These are phyloP conservation scores for Sander lucioperca DNA, from an alignment of 2,113 vertebrate species.

Conservation along the genomic window DNA sequence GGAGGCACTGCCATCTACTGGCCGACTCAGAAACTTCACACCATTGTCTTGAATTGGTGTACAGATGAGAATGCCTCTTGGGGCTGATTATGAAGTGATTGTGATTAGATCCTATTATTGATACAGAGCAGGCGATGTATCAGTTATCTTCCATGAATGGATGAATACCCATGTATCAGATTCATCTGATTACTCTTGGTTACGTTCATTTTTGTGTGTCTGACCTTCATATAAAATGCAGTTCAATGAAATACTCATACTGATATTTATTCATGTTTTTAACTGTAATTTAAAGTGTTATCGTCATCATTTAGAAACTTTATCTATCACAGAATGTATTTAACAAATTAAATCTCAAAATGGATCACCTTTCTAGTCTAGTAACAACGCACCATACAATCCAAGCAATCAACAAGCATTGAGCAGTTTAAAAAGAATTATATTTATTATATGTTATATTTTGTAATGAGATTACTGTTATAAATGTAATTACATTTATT, in stretches of 20 bases:
- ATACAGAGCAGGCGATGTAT: slow-evolving; percentile 21
- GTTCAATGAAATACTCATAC: background rate
- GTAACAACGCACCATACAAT: background rate
- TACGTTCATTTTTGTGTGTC: background rate
- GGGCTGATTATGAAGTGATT: slow-evolving; percentile 52
- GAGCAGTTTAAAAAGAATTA: background rate
- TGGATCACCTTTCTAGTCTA: background rate
- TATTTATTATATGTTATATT: background rate
- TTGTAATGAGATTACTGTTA: slow-evolving; percentile 6
- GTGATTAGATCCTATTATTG: slow-evolving; percentile 61
- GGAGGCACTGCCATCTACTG: slow-evolving; percentile 80
- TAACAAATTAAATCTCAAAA: background rate
- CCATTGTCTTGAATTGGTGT: background rate
- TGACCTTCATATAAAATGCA: background rate
- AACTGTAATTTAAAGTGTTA: background rate
- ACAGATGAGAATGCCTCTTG: slow-evolving; percentile 15
- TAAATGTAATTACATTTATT: background rate
- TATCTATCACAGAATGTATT: too few relatives aligned
- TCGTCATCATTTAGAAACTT: background rate
- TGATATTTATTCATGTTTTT: background rate
- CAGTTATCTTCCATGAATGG: slow-evolving; percentile 37
- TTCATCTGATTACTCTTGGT: background rate
- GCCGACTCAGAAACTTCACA: slow-evolving; percentile 4
- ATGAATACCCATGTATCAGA: slow-evolving; percentile 4
- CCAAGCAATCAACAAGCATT: background rate